Base-by-base conservation (phyloP, 2,113 vertebrate genomes). In the Corythornis vintsioides region DNA sequence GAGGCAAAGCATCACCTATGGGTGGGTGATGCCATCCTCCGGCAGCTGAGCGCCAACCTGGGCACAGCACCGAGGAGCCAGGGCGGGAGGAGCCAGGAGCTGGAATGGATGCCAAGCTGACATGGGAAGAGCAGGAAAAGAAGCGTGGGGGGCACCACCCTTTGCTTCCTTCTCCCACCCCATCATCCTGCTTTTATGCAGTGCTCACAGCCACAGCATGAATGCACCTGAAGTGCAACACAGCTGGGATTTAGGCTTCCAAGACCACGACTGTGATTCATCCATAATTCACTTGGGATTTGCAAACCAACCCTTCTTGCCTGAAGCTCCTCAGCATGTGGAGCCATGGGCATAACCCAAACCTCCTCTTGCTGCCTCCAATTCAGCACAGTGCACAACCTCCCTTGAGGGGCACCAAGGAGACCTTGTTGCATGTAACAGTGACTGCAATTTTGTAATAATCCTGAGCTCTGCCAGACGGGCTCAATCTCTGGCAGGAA, bases 311-410 rank as follows among this genome's bases (percentile, higher is more conserved):
- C n/a, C 21, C 45, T 55, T 78, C 61, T 31, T 33, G 13, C 22
- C 33, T 3, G 21, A 64, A 56, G 61, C n/a, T 78, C 24, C 52
- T 12, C 16, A 59, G 16, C 13, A 4, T 7, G 1, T 1, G 3
- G 28, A 82, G 66, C 0, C 0, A 50, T 1, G 11, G 31, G 38
- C 1, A 0, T 11, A 31, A 64, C 0, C 26, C 16, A 5, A 78
- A 59, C 6, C 74, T 48, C 60, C 35, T 73, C 42, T 38, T 35
- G 26, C 25, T 11, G 29, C 52, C 53, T 14, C 67, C 64, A 88
- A 72, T 28, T 47, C 75, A 72, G 48, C 53, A 33, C 71, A 59
- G 53, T 3, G 11, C 53, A 42, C 4, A 28, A 48, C 26, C 48
- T 72, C 42, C 50, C 66, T 6, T 24, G 26, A 21, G 47, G 52